Evolutionary conservation across 2,797 vertebrate species (phyloP), one percentile per base, ranked within the genome.

Genomic region (Chloroceryle inda): DNA sequence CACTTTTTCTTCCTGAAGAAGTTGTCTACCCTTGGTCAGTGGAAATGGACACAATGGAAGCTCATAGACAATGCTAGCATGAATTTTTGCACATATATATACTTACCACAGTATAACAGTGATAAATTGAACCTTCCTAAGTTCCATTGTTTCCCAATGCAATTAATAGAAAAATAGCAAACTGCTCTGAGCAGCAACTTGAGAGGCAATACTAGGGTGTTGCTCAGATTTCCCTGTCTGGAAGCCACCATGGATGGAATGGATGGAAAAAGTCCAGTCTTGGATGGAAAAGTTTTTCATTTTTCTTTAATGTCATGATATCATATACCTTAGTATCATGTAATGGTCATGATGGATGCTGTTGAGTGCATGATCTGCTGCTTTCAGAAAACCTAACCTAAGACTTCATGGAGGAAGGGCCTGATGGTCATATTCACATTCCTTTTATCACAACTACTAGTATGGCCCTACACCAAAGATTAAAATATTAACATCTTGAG

Each of bases 391-490:
- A 55, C 33, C 19, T 64, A 78, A 38, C 10, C 10, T 33, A 55
- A 68, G 26, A 50, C 6, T 84, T 75, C 7, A 64, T 2, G 4
- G 3, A 74, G 6, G 5, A 53, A 20, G 53, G 4, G 5, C 1
- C 10, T 45, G 11, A 61, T 0, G 0, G 29, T 37, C 62, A 61
- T 11, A 58, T n/a, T 23, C 27, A 81, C 29, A 66, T 56, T 2
- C 8, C 15, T 37, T 92, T 50, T 38, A 88, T 8, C 3, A 75
- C 76, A 91, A 47, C 11, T 35, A 7, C 4, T 38, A 20, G 0
- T 29, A 21, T 55, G 15, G 0, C 4, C 1, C 5, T 69, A 64
- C 7, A 35, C 2, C 4, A 40, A 29, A 0, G 3, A 53, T 44
- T 64, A 66, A 35, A 45, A 49, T 45, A 42, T 49, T 33, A 62